These are phyloP conservation scores for Chymomyza amoena DNA, from an alignment of 2,888 invertebrate species.

Conservation along the genomic window DNA sequence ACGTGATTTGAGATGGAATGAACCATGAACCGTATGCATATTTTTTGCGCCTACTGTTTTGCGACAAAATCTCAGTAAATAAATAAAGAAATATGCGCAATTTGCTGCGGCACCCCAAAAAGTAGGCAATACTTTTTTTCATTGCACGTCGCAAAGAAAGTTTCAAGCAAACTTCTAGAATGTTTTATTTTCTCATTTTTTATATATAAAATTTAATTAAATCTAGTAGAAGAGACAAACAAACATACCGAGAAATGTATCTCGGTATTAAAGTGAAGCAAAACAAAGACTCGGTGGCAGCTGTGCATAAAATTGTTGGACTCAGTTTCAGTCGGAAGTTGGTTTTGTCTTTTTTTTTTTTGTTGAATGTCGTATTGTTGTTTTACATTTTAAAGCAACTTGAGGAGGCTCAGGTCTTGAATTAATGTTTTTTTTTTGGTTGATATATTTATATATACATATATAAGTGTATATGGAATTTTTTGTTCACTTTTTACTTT, in stretches of 20 bases:
- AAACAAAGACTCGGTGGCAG: constrained; percentile 41
- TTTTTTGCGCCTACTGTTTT: too few relatives aligned
- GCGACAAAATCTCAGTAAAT: too few relatives aligned
- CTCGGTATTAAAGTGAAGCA: constrained; percentile 9
- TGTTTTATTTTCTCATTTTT: background rate
- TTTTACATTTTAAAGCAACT: constrained; percentile 66
- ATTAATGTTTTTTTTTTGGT: constrained; percentile 52
- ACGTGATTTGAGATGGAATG: too few relatives aligned
- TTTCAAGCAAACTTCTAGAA: background rate
- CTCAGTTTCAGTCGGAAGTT: constrained; percentile 16
- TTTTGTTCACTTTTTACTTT: background rate
- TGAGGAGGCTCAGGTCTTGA: constrained; percentile 53
- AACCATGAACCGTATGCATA: too few relatives aligned
- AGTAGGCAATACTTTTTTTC: background rate
- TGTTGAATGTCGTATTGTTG: constrained; percentile 2
- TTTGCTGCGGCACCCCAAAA: constrained; percentile 13
- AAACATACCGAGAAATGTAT: constrained; percentile 22
- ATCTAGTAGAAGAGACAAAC: constrained; percentile 47
- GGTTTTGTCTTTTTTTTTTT: constrained; percentile 32
- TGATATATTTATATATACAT: too few relatives aligned
- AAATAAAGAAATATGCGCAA: background rate
- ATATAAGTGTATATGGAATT: background rate
- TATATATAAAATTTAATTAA: constrained; percentile 59
- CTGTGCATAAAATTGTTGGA: constrained; percentile 40
- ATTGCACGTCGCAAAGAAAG: background rate